phyloP scores from a whole-genome alignment of 1,140 invertebrate species.

The Hydropsyche tenuis region DNA sequence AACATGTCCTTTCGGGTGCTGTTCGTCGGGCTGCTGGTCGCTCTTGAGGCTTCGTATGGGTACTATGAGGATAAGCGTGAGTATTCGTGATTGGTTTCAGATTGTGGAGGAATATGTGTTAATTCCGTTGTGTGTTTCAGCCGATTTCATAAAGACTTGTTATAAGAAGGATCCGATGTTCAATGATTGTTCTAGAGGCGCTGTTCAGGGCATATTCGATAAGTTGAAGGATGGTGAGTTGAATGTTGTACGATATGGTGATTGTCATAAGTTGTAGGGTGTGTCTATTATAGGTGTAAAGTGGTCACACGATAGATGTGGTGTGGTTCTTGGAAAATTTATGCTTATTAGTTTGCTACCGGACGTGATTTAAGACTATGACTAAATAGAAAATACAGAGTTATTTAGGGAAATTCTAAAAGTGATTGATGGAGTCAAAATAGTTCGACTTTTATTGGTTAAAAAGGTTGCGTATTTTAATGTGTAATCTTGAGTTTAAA shows the following conservation, averaged over 20 bases:
- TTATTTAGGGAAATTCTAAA: no score
- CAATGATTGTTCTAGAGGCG: slow-evolving; percentile 67
- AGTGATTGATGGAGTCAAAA: no score
- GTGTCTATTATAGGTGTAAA: no score
- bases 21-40: neutral
- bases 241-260: no score
- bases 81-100: slow-evolving; percentile 11
- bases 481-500: no score
- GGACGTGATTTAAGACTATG: no score
- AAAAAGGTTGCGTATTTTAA: no score
- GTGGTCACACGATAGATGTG: no score
- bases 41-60: neutral
- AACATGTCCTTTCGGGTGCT: neutral
- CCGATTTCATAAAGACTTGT: slow-evolving; percentile 70
- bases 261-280: no score
- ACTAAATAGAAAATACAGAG: no score
- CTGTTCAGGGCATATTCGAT: slow-evolving; percentile 69
- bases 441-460: no score
- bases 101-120: neutral
- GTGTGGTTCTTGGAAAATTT: no score
- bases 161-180: slow-evolving; percentile 67
- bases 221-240: slow-evolving; percentile 63
- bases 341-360: neutral
- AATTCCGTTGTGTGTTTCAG: slow-evolving; percentile 57
- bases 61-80: slow-evolving; percentile 48